A percentile compares a stretch with the other conserved stretches of the same genome.
These are phyloP conservation scores for Tolypeutes matacus DNA, from an alignment of 2,797 vertebrate species.

Conservation along the genomic window DNA sequence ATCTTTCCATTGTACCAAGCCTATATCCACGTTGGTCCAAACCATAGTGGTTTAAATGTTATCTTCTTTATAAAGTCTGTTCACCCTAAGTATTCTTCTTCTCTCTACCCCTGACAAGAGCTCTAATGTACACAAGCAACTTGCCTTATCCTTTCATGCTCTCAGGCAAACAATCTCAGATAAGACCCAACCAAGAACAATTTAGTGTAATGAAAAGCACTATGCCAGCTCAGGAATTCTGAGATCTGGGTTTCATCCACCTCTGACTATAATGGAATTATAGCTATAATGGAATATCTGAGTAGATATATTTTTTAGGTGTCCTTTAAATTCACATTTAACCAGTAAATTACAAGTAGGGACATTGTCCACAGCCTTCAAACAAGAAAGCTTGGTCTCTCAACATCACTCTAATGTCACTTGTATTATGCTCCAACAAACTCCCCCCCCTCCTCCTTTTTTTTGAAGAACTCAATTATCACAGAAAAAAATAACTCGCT, in stretches of 20 bases:
- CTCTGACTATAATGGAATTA: too few relatives aligned
- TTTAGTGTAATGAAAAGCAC: not conserved
- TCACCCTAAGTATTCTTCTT: not conserved
- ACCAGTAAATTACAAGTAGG: conserved; percentile 34
- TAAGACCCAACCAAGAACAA: not conserved
- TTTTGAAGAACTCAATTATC: not conserved
- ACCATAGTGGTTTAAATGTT: not conserved
- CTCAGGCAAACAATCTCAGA: not conserved
- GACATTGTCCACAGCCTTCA: not conserved
- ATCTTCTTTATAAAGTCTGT: not conserved
- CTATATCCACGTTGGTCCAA: not conserved
- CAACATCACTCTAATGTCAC: not conserved
- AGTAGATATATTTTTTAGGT: not conserved
- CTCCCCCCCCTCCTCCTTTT: not conserved
- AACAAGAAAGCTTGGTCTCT: not conserved
- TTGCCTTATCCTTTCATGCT: not conserved
- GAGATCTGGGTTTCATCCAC: not conserved
- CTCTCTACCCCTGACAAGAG: not conserved
- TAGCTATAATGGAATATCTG: conserved; percentile 29
- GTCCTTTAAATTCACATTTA: conserved; percentile 46
- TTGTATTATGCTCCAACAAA: not conserved
- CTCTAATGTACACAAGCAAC: not conserved
- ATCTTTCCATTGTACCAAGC: not conserved
- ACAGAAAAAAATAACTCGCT: not conserved
- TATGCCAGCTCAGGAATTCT: not conserved